Percentiles rank a stretch among this genome's conserved stretches.
Evolutionary conservation across 2,113 vertebrate species (phyloP).

Genomic region (Empidonax alnorum): DNA sequence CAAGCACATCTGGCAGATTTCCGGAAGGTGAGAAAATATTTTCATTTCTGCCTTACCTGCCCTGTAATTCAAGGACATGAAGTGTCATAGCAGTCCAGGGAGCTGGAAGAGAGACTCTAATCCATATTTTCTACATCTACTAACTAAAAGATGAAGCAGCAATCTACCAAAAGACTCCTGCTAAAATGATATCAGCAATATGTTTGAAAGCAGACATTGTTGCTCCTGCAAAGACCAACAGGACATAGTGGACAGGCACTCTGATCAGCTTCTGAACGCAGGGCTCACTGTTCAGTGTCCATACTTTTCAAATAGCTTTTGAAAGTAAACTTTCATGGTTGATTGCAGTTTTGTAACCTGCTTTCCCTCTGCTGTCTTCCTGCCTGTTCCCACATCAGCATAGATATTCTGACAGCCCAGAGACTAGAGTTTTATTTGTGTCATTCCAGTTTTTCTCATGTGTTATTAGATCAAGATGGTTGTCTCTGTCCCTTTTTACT

Average conservation of each 20-base stretch:
- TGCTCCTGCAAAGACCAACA: not conserved
- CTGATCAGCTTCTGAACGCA: not conserved
- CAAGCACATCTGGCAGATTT: not conserved
- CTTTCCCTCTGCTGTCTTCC: not conserved
- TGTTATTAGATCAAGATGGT: conserved; percentile 7
- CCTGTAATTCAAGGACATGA: not conserved
- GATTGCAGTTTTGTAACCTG: not conserved
- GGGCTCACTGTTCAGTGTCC: not conserved
- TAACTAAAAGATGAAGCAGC: not conserved
- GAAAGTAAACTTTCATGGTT: not conserved
- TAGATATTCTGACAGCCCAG: not conserved
- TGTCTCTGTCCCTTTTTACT: not conserved
- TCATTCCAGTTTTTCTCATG: not conserved
- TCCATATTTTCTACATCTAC: not conserved
- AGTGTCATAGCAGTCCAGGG: not conserved
- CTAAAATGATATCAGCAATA: not conserved
- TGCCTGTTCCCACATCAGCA: not conserved
- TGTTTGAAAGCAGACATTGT: not conserved
- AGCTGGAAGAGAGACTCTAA: not conserved
- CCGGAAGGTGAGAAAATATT: not conserved
- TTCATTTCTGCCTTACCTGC: not conserved
- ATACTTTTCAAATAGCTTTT: not conserved
- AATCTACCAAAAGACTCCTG: not conserved
- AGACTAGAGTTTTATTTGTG: not conserved
- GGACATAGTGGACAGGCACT: not conserved